Conservation (phyloP, 2,888 invertebrate genomes). For the Theretra japonica region DNA sequence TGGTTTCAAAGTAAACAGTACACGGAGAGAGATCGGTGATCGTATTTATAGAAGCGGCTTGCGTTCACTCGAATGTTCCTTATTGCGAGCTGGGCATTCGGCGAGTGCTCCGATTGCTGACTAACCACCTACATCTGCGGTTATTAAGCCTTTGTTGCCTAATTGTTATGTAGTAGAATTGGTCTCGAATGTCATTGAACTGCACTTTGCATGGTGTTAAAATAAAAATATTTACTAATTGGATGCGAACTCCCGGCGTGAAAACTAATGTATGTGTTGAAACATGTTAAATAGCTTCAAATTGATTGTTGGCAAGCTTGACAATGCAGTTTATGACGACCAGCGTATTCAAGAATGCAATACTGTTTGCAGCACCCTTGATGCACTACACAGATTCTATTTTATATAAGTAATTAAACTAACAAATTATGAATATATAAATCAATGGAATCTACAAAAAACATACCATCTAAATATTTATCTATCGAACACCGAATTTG, state of each 20-base stretch:
- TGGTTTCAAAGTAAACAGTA: constrained; percentile 58
- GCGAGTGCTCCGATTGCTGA: constrained; percentile 28
- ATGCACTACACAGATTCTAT: too few species aligned
- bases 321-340: too few species aligned
- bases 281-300: background rate
- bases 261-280: background rate
- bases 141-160: constrained; percentile 33
- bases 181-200: constrained; percentile 36
- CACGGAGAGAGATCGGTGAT: constrained; percentile 45
- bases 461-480: too few species aligned
- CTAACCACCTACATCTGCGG: constrained; percentile 26
- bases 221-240: constrained; percentile 4
- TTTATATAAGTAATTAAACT: too few species aligned
- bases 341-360: too few species aligned
- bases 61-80: constrained; percentile 74
- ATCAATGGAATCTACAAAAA: too few species aligned
- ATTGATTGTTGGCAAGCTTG: background rate
- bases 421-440: too few species aligned
- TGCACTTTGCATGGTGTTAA: constrained; percentile 6
- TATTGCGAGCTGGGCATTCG: constrained; percentile 47
- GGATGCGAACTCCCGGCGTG: background rate
- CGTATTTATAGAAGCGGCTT: constrained; percentile 71
- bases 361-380: too few species aligned
- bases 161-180: constrained; percentile 33
- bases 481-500: too few species aligned